These are phyloP conservation scores for Hypotaenidia okinawae DNA, from an alignment of 2,797 vertebrate species.

Conservation along the genomic window DNA sequence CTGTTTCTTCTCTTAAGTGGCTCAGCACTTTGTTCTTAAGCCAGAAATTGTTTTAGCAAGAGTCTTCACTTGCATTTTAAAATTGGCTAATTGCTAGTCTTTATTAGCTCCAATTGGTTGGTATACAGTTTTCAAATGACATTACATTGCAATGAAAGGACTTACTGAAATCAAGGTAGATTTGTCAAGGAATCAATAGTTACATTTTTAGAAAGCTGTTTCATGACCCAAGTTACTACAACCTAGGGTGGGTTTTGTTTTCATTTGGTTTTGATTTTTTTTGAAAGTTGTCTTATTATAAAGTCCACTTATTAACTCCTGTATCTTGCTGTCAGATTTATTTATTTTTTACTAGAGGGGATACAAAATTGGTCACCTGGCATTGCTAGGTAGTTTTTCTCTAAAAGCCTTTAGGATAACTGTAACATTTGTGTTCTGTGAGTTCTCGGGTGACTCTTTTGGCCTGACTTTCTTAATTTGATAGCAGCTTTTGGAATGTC, in stretches of 20 bases:
- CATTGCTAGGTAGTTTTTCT: background rate
- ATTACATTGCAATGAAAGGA: background rate
- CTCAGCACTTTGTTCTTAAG: background rate
- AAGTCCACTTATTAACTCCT: background rate
- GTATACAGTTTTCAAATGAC: background rate
- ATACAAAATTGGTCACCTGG: background rate
- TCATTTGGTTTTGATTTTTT: background rate
- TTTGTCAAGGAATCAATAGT: background rate
- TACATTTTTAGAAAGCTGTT: background rate
- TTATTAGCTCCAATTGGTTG: background rate
- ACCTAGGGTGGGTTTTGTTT: fast-evolving
- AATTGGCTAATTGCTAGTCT: background rate
- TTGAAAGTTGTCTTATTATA: background rate
- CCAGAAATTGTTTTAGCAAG: background rate
- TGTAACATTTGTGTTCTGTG: background rate
- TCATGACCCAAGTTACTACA: background rate
- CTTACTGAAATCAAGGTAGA: background rate
- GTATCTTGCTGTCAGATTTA: background rate
- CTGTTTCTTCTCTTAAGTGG: constrained; percentile 1
- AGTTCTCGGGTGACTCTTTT: background rate
- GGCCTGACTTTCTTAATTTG: background rate
- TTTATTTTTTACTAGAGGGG: background rate
- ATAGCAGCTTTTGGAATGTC: background rate
- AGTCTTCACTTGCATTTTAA: background rate
- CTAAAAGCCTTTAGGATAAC: background rate